Base-by-base conservation (phyloP, 2,113 vertebrate genomes). In the Heterotilapia buettikoferi region DNA sequence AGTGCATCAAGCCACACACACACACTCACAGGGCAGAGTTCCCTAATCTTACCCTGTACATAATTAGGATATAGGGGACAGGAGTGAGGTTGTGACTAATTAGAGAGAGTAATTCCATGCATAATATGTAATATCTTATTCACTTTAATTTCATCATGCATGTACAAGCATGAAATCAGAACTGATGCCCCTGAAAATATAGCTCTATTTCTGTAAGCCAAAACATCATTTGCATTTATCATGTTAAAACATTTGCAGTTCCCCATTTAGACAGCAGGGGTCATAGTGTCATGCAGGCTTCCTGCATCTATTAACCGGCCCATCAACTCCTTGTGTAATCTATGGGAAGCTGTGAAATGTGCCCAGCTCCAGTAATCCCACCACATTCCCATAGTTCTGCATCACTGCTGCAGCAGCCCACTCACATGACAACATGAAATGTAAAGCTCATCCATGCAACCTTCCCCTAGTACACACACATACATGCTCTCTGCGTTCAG, bases 211-310 rank as follows among this genome's bases (percentile, higher is more conserved):
- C 54, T 84, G 9, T 33, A 86, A 92, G 82, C 87, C 21, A 71
- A 84, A 90, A 73, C 66, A 87, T 47, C 24, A 83, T 86, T 53
- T 79, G 61, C 84, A 63, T 71, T 85, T 11, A 7, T 88, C 81
- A 86, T 14, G 3, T 85, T 71, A 31, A 88, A 57, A 80, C 79
- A 88, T 89, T 82, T 92, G 92, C 86, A 93, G 78, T 94, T 40
- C 91, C 87, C n/a, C 52, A 10, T 91, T 85, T 83, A 81, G 85
- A 91, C 95, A 94, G 93, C 92, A 95, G 92, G 90, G 92, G 94
- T 94, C 95, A 92, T 66, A 89, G 71, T 86, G 84, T 83, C 87
- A 84, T 29, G 29, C 82, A 76, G 54, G 29, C 54, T 83, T 66
- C 82, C 83, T 78, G 71, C 29, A 78, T 85, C 13, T 92, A 63